phyloP scores from a whole-genome alignment of 2,888 invertebrate species.

The Drosophila colorata region DNA sequence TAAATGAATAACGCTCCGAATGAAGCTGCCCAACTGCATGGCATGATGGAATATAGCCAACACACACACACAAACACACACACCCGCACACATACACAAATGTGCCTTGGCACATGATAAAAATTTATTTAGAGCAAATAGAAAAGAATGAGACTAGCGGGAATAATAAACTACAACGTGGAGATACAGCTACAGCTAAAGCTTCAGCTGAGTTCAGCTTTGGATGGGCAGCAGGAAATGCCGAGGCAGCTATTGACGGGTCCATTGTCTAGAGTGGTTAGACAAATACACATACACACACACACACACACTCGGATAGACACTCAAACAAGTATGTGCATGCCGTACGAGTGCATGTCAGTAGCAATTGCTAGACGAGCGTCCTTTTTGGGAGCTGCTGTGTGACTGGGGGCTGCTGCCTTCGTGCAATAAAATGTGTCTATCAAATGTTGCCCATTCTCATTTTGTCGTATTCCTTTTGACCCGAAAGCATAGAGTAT shows the following conservation, averaged over 20 bases:
- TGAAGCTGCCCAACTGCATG: conserved; percentile 49
- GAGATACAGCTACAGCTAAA: conserved; percentile 7
- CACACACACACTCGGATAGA: conserved; percentile 10
- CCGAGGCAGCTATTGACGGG: conserved; percentile 71
- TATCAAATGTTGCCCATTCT: conserved; percentile 64
- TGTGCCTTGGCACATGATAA: conserved; percentile 75
- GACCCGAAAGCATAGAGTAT: conserved; percentile 15
- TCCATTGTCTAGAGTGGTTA: conserved; percentile 68
- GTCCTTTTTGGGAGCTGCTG: conserved; percentile 23
- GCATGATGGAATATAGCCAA: conserved; percentile 58
- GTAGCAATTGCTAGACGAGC: conserved; percentile 31
- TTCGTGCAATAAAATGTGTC: conserved; percentile 76
- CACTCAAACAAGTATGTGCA: conserved; percentile 9
- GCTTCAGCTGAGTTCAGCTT: conserved; percentile 41
- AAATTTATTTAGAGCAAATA: conserved; percentile 81
- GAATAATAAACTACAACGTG: conserved; percentile 79
- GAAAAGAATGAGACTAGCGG: conserved; percentile 78
- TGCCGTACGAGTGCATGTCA: conserved; percentile 56
- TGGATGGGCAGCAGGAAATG: conserved; percentile 55
- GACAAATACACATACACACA: conserved; percentile 3
- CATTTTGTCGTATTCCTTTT: conserved; percentile 44
- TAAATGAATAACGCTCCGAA: conserved; percentile 68
- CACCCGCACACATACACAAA: background rate
- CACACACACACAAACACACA: conserved; percentile 14
- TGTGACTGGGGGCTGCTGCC: conserved; percentile 43